Percentiles rank a stretch among this genome's conserved stretches.
Evolutionary conservation across 2,888 invertebrate species (phyloP).

Genomic region (Tortricodes alternella): DNA sequence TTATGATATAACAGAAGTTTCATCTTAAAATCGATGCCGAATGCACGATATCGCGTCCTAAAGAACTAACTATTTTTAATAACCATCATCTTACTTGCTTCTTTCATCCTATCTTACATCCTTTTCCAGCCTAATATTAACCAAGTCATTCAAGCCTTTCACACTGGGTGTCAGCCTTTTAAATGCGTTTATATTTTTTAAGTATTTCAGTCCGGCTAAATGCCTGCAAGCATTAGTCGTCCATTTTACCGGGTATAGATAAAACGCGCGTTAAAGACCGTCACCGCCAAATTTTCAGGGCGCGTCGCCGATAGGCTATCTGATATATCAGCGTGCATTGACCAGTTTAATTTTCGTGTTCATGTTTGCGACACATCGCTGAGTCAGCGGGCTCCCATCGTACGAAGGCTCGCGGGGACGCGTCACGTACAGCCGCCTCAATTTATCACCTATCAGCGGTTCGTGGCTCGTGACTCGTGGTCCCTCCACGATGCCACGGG

Average conservation of each 20-base stretch:
- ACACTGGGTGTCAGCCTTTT: too few relatives aligned
- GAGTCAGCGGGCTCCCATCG: constrained; percentile 49
- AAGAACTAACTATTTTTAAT: too few relatives aligned
- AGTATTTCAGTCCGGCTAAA: too few relatives aligned
- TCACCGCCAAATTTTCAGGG: not conserved
- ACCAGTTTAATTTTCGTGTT: constrained; percentile 32
- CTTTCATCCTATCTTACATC: too few relatives aligned
- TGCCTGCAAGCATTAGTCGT: too few relatives aligned
- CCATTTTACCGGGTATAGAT: not conserved
- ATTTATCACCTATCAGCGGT: constrained; percentile 63
- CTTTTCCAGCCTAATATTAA: too few relatives aligned
- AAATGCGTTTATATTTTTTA: too few relatives aligned
- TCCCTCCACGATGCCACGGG: constrained; percentile 44
- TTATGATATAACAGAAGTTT: too few relatives aligned
- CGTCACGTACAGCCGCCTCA: constrained; percentile 63
- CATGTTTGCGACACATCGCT: constrained; percentile 43
- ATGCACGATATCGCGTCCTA: too few relatives aligned
- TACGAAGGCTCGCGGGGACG: constrained; percentile 34
- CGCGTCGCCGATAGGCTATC: constrained; percentile 11
- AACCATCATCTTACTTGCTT: too few relatives aligned
- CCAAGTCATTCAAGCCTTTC: too few relatives aligned
- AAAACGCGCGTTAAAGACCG: constrained; percentile 2
- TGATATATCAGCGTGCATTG: constrained; percentile 26
- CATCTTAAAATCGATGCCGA: too few relatives aligned
- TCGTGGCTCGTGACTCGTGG: constrained; percentile 36